These are phyloP conservation scores for Callorhinus ursinus DNA, from an alignment of 2,113 vertebrate species.

Conservation along the genomic window DNA sequence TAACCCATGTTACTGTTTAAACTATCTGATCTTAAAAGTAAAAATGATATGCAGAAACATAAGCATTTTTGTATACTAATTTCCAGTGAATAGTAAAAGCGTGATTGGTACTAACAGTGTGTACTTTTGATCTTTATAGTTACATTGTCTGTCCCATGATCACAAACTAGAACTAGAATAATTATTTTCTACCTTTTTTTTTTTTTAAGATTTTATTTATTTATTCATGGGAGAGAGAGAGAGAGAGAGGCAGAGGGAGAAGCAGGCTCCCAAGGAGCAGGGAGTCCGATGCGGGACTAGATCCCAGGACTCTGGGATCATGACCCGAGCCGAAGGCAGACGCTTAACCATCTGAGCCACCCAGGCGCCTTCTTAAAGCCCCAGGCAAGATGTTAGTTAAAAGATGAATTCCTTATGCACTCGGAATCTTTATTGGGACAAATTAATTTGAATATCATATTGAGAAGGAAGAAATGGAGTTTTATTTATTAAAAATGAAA, in stretches of 20 bases:
- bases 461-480: neutral
- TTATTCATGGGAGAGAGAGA: too few species aligned
- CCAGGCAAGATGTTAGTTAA: slow-evolving; percentile 1
- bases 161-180: neutral
- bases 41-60: neutral
- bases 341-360: too few species aligned
- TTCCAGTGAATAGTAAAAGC: neutral
- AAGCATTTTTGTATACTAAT: neutral
- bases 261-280: too few species aligned
- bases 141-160: neutral
- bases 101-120: neutral
- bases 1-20: neutral
- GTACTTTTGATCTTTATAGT: neutral
- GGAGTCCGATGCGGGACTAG: too few species aligned
- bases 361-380: neutral
- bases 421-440: neutral
- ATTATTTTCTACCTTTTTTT: neutral
- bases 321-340: too few species aligned
- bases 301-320: too few species aligned
- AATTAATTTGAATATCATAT: neutral
- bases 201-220: too few species aligned
- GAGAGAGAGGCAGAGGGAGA: too few species aligned
- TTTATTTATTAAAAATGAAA: neutral
- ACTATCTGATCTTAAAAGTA: neutral
- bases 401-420: neutral